These are phyloP conservation scores for Lottia scabra DNA, from an alignment of 2,888 invertebrate genomes.

Conservation along the genomic window DNA sequence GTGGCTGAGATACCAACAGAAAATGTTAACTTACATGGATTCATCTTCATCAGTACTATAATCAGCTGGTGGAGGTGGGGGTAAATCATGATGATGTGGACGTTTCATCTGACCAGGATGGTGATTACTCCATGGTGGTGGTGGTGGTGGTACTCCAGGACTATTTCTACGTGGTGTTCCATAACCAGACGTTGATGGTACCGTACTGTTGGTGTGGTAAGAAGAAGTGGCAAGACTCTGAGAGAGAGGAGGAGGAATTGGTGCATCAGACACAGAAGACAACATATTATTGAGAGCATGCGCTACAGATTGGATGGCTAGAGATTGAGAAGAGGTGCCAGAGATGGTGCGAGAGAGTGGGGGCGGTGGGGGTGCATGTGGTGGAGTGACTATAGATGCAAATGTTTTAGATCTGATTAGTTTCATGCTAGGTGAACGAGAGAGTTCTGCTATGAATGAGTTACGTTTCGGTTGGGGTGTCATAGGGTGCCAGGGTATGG, in stretches of 20 bases:
- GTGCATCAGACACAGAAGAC: constrained; percentile 6
- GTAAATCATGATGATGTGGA: not conserved
- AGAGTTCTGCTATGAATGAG: too few relatives aligned
- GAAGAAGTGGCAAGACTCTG: constrained; percentile 31
- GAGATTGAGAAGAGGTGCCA: constrained; percentile 16
- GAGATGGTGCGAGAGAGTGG: constrained; percentile 21
- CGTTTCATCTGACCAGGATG: not conserved
- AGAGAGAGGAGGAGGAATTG: constrained; percentile 19
- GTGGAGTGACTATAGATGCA: not conserved
- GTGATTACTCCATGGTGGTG: constrained; percentile 9
- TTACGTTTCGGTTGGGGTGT: too few relatives aligned
- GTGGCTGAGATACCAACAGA: too few relatives aligned
- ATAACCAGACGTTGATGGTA: not conserved
- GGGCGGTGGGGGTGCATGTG: constrained; percentile 7
- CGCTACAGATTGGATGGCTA: constrained; percentile 16
- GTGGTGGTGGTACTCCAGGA: constrained; percentile 14
- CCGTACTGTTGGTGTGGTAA: constrained; percentile 18
- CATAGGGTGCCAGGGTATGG: constrained; percentile 11
- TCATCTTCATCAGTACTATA: not conserved
- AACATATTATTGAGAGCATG: constrained; percentile 10
- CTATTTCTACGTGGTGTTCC: constrained; percentile 17
- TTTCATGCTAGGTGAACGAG: too few relatives aligned
- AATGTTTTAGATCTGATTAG: too few relatives aligned
- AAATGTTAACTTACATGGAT: not conserved
- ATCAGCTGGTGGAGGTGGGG: constrained; percentile 14